These are phyloP conservation scores for Heliconius charithonia DNA, from an alignment of 2,888 invertebrate species.

Conservation along the genomic window DNA sequence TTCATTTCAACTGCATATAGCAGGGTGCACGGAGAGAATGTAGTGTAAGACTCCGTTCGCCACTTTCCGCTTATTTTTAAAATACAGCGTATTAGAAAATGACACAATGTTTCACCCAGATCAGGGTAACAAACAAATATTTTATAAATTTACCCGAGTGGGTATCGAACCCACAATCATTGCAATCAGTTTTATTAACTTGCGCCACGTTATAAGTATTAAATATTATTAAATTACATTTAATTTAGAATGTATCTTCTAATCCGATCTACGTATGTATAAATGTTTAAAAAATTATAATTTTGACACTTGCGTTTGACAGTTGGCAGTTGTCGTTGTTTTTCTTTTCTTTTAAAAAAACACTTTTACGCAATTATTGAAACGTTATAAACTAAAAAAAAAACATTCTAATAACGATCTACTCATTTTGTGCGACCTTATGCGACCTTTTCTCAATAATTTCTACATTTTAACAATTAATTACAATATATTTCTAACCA, in stretches of 20 bases:
- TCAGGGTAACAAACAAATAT: not conserved
- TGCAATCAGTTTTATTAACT: not conserved
- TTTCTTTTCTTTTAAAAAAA: constrained; percentile 17
- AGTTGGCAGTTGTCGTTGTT: constrained; percentile 43
- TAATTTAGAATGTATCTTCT: constrained; percentile 28
- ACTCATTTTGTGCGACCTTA: constrained; percentile 78
- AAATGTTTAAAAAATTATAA: constrained; percentile 26
- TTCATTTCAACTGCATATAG: not conserved
- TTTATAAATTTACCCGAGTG: not conserved
- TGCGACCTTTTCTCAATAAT: constrained; percentile 66
- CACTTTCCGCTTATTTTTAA: not conserved
- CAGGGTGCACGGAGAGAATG: not conserved
- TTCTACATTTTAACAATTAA: constrained; percentile 71
- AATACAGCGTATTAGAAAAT: not conserved
- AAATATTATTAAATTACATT: constrained; percentile 22
- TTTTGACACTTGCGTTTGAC: constrained; percentile 39
- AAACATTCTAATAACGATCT: constrained; percentile 50
- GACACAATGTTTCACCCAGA: not conserved
- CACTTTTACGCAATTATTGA: constrained; percentile 22
- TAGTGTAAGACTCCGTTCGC: not conserved
- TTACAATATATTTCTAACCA: constrained; percentile 59
- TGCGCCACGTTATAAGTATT: constrained; percentile 1
- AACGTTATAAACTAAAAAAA: constrained; percentile 5
- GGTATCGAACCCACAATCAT: not conserved
- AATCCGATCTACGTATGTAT: constrained; percentile 19